phyloP scores from a whole-genome alignment of 2,797 vertebrate genomes.

The Microtus agrestis region DNA sequence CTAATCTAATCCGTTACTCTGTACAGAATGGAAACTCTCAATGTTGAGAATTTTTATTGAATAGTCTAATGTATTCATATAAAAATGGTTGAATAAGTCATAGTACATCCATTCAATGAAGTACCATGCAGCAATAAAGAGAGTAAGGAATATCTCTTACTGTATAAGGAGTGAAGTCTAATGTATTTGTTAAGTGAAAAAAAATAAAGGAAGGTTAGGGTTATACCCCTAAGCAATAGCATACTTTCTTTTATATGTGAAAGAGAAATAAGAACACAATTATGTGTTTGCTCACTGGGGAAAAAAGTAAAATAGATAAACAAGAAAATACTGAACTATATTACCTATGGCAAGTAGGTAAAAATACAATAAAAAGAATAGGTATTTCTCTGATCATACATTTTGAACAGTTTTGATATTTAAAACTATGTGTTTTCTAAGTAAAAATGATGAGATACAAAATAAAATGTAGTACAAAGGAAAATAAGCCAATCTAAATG shows the following conservation, averaged over 20 bases:
- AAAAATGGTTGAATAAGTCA: neutral
- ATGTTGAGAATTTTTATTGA: neutral
- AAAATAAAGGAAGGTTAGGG: neutral
- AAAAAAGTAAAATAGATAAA: slow-evolving; percentile 5
- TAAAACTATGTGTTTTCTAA: neutral
- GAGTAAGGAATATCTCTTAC: neutral
- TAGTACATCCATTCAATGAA: neutral
- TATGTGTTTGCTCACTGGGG: neutral
- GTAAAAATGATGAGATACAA: neutral
- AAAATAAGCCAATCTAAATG: neutral
- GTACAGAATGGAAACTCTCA: neutral
- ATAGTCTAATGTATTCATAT: neutral
- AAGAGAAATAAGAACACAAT: neutral
- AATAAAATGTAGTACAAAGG: neutral
- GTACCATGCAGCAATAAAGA: neutral
- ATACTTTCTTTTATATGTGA: neutral
- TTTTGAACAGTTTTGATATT: neutral
- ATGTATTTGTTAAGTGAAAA: neutral
- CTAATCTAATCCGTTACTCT: neutral
- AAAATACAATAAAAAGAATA: neutral
- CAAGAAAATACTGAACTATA: slow-evolving; percentile 12
- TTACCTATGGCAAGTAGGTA: neutral
- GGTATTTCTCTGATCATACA: neutral
- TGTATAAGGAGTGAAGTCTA: neutral
- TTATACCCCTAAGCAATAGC: neutral